Evolutionary conservation across 2,797 vertebrate genomes (phyloP), one percentile per base, ranked within the genome.

Genomic region (Notolepis coatsorum): DNA sequence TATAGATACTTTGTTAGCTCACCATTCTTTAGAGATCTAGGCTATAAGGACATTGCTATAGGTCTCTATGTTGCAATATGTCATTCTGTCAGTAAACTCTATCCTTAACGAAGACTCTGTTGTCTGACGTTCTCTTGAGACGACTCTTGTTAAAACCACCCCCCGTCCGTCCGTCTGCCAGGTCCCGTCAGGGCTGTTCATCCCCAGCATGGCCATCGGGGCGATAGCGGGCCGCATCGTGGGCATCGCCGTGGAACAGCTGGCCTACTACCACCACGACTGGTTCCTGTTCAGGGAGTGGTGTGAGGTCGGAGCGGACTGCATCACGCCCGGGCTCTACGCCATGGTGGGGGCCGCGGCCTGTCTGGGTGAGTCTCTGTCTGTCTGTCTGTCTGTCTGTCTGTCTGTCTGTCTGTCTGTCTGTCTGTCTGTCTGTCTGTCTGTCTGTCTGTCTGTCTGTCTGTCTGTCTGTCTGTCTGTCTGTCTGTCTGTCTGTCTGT

Each of bases 281-380:
- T 99, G 98, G 97, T 98, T 99, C 79, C 90, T 99, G 81, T 99
- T 99, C 66, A 97, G 95, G 83, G 94, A 99, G 81, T 99, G 98
- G 98, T 99, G 98, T 48, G 96, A 98, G 84, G 96, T 98, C 20
- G 98, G 97, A n/a, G 95, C 96, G 0, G 97, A 99, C 78, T 99
- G 98, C 86, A 98, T 99, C 85, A 99, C 98, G 0, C 98, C 98
- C 0, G 98, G 98, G 7, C 96, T 99, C 5, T 99, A 99, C 9
- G 98, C 98, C 71, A 99, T 99, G 98, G 97, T 99, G 75, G 98
- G 98, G 15, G 98, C 98, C 0, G 97, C 98, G 0, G 98, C 98
- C 0, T 99, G 98, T 84, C 88, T 99, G 81, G 98, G 97, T 98
- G 94, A 93, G 82, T 79, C 66, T 3, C 28, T 37, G 10, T 8